Evolutionary conservation across 2,888 invertebrate species (phyloP), one percentile per base, ranked within the genome.

Genomic region (Halocaridina rubra): DNA sequence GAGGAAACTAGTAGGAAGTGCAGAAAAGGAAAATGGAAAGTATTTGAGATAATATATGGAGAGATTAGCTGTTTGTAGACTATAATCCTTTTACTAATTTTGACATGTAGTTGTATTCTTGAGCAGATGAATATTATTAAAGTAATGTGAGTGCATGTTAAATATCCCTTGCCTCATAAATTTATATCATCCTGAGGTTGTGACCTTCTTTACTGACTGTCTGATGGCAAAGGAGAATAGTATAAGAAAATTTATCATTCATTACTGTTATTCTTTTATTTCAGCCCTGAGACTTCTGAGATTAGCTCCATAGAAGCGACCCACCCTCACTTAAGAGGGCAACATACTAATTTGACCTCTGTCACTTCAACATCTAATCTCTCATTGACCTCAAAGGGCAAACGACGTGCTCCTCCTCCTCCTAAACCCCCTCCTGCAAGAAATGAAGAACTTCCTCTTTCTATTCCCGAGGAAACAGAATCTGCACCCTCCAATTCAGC

Each of bases 391-490:
- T 69, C 80, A 8, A 61, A 72, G 24, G 77, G 81, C n/a, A 80
- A 79, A 32, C 59, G 86, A 13, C 72, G 74, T 57, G 86, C 85
- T 27, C 85, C 80, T 19, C 76, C 86, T 13, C 84, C 85, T 13
- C 75, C 88, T 27, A 64, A 64, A 57, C 24, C 79, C 5, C 30
- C 69, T n/a, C 57, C 81, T 57, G 24, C 39, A 29, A 71, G 76
- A 30, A 32, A 59, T 29, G 75, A 53, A n/a, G 78, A 59, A 10
- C 32, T 72, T 19, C 79, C 78, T 2, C 53, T 77, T 7, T 61
- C 86, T 22, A 85, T 87, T 10, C 87, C 84, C n/a, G 87, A 87
- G 76, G 81, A 81, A n/a, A 69, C 74, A 27, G n/a, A 27, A 19
- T 29, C 59, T 7, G 22, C 13, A 30, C 77, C 72, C 22, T 13